Conservation (phyloP, 2,113 vertebrate species). For the Trematocara variabile region DNA sequence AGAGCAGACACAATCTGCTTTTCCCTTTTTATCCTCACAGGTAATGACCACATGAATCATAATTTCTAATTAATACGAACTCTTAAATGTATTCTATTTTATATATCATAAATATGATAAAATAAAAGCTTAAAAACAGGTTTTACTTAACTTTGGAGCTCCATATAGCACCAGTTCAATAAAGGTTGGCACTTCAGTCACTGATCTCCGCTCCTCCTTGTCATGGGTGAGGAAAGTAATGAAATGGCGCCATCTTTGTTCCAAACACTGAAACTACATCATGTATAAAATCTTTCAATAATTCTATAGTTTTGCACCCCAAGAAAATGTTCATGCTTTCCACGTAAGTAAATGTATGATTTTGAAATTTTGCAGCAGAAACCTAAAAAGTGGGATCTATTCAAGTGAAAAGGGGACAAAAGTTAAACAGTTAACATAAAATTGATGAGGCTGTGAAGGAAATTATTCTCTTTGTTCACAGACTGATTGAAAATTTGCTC, state of each 20-base stretch:
- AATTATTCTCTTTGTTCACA: neutral
- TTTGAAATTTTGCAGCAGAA: neutral
- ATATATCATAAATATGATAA: neutral
- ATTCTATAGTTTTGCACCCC: neutral
- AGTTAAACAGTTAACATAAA: neutral
- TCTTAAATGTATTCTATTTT: neutral
- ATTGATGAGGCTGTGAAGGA: neutral
- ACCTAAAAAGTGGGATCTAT: neutral
- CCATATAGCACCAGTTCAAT: neutral
- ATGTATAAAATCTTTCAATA: neutral
- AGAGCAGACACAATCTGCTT: neutral
- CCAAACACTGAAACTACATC: neutral
- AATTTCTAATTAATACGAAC: neutral
- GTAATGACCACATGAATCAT: neutral
- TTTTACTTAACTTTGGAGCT: neutral
- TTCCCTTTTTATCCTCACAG: neutral
- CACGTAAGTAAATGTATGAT: neutral
- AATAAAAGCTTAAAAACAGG: neutral
- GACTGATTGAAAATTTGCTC: neutral
- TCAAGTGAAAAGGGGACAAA: neutral
- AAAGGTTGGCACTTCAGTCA: neutral
- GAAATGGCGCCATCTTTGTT: conserved; percentile 34
- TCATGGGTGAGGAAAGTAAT: neutral
- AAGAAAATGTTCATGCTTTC: neutral
- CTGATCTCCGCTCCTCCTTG: no score